Evolutionary conservation across 2,797 vertebrate genomes (phyloP).

Genomic region (Phylloscopus collybita): DNA sequence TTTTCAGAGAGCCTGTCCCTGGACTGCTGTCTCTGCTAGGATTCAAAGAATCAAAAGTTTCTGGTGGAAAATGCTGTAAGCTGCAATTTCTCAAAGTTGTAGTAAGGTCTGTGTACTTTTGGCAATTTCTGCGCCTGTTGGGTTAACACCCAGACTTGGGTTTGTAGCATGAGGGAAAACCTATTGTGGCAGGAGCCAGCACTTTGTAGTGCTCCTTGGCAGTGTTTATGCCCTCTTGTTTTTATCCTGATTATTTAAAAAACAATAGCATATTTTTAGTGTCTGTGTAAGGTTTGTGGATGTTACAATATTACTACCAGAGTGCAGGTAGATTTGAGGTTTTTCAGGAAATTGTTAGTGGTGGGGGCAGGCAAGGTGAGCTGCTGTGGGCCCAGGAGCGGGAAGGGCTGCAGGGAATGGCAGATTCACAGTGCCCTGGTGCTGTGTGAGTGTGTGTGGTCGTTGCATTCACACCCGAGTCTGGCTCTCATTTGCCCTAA

Average conservation of each 20-base stretch:
- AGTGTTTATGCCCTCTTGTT: not conserved
- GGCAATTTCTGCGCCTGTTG: not conserved
- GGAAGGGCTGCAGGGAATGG: not conserved
- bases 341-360: not conserved
- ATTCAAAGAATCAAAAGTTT: not conserved
- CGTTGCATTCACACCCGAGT: rapidly evolving
- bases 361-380: not conserved
- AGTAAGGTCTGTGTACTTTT: not conserved
- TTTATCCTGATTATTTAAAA: not conserved
- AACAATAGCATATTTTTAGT: rapidly evolving
- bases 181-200: not conserved
- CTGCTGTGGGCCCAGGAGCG: not conserved
- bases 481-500: not conserved
- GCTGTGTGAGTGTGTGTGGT: rapidly evolving
- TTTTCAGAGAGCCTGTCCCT: not conserved
- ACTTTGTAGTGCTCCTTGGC: not conserved
- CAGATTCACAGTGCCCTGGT: not conserved
- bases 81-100: not conserved
- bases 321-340: rapidly evolving
- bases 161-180: not conserved
- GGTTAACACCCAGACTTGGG: not conserved
- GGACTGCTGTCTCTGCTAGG: not conserved
- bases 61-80: not conserved
- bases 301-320: rapidly evolving
- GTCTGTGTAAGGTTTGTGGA: no score